Evolutionary conservation across 2,797 vertebrate species (phyloP).

Genomic region (Spinibarbus caldwelli): DNA sequence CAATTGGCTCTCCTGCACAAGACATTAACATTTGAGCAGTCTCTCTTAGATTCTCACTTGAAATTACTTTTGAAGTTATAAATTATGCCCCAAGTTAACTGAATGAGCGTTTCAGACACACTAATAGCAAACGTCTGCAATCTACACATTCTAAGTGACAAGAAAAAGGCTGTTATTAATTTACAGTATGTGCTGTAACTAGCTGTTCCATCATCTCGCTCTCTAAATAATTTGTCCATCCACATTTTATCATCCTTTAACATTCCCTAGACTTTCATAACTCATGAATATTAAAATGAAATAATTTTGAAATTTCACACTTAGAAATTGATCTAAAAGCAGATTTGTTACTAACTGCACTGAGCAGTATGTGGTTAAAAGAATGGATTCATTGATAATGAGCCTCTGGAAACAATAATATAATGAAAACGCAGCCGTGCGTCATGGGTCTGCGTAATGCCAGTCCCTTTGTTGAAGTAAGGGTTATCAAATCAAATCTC

Average conservation of each 20-base stretch:
- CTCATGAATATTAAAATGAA: not conserved
- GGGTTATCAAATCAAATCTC: slow-evolving; percentile 64
- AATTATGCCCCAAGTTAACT: slow-evolving; percentile 43
- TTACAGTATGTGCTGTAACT: not conserved
- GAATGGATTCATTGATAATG: slow-evolving; percentile 3
- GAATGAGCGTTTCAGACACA: slow-evolving; percentile 37
- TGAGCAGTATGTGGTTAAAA: not conserved
- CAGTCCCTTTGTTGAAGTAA: slow-evolving; percentile 53
- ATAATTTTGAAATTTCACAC: not conserved
- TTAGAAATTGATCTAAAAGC: not conserved
- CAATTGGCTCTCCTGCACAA: slow-evolving; percentile 9
- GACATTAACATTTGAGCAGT: slow-evolving; percentile 38
- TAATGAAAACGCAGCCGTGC: slow-evolving; percentile 47
- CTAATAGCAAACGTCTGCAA: slow-evolving; percentile 9
- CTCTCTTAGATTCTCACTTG: slow-evolving; percentile 25
- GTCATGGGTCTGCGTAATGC: slow-evolving; percentile 47
- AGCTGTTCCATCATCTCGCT: not conserved
- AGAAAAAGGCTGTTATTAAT: slow-evolving; percentile 22
- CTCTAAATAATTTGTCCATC: not conserved
- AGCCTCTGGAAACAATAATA: slow-evolving; percentile 37
- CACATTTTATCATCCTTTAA: not conserved
- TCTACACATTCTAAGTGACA: slow-evolving; percentile 13
- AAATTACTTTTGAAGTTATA: slow-evolving; percentile 42
- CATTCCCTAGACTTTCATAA: not conserved
- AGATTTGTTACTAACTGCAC: not conserved